Base-by-base conservation (phyloP, 1,140 invertebrate species). In the Lordiphosa clarofinis region DNA sequence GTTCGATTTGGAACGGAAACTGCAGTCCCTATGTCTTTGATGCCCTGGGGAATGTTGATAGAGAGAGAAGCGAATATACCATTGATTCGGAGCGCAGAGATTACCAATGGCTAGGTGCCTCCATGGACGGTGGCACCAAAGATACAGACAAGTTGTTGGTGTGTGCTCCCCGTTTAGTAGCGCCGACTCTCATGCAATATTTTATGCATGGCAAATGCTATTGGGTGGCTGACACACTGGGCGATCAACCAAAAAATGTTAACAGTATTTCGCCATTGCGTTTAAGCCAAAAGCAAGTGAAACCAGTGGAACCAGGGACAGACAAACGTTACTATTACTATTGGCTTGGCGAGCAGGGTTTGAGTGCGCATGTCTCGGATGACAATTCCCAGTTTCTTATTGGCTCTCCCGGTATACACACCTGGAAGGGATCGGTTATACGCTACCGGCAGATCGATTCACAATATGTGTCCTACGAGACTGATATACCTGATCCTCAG, bases 401-500 rank as follows among this genome's bases (percentile, higher is more conserved):
- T 11, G 93, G 93, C 1, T 90, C 90, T 2, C 93, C 92, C 0
- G 92, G 92, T 1, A 75, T 92, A 8, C 78, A 89, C 11, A 89
- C 89, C 3, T 93, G 92, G 92, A 91, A 90, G 39, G 87, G 87
- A 37, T 87, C 86, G 0, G 75, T 89, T 4, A 72, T 89, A 33
- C 82, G 87, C 5, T 76, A 87, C 42, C 66, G 73, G 3, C 61
- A 73, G 24, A n/a, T n/a, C n/a, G 55, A 58, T 4, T n/a, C n/a
- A 10, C 24, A 1, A 43, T 63, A 70, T 8, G 19, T 63, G 0
- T 44, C 56, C 48, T 87, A 74, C 33, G 38, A 49, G 1, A 68
- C 64, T 9, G 70, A 76, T 42, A 55, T 88, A 6, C 74, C 82
- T 0, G 70, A 65, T 40, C 88, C 88, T 0, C 13, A 46, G 1